A percentile compares a stretch with the other conserved stretches of the same genome.
Evolutionary conservation across 2,113 vertebrate genomes (phyloP).

Genomic region (Tychaedon coryphoeus): DNA sequence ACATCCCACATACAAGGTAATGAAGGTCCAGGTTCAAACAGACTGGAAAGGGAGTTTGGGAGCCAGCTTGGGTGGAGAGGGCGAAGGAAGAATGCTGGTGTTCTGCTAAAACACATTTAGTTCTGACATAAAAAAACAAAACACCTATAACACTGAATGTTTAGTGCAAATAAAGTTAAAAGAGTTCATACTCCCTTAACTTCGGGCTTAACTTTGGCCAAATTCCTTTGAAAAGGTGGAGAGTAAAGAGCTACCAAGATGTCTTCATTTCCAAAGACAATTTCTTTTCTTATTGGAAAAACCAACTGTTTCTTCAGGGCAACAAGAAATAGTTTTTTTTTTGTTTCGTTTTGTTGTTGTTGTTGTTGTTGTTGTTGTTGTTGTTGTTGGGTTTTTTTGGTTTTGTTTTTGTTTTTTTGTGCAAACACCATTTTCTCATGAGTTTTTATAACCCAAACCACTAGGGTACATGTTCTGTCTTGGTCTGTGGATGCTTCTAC

Average conservation of each 20-base stretch:
- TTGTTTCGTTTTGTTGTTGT: no score
- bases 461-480: not conserved
- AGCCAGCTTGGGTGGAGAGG: not conserved
- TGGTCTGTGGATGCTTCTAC: not conserved
- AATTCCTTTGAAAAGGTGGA: not conserved
- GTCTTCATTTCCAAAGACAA: not conserved
- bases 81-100: not conserved
- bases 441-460: not conserved
- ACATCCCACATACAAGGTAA: not conserved
- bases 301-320: not conserved
- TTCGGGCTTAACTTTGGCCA: not conserved
- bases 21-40: not conserved
- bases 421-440: not conserved
- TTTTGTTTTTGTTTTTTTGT: not conserved
- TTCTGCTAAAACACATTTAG: not conserved
- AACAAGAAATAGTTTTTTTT: not conserved
- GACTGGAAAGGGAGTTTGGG: not conserved
- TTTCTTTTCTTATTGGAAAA: not conserved
- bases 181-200: not conserved
- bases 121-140: not conserved
- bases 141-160: not conserved
- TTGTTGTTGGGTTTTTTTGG: no score
- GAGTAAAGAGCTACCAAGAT: not conserved
- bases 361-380: no score
- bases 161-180: not conserved